A percentile compares a stretch with the other conserved stretches of the same genome.
phyloP scores from a whole-genome alignment of 1,140 invertebrate species.

The Calephelis virginiensis region DNA sequence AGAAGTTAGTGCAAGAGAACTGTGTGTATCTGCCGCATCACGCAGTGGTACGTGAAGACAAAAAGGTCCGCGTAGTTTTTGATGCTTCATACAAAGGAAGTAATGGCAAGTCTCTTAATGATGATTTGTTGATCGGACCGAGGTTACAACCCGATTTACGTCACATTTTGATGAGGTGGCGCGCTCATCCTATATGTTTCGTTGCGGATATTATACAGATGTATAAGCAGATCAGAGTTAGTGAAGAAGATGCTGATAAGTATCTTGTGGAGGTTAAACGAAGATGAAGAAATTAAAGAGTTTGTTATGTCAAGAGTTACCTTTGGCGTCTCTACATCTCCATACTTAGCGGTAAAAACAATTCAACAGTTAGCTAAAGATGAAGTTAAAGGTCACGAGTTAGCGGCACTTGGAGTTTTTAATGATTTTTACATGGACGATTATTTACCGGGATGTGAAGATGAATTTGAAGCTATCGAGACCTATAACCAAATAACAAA shows the following conservation, averaged over 20 bases:
- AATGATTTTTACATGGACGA: too few relatives aligned
- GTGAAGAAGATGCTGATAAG: slow-evolving; percentile 13
- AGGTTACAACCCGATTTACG: slow-evolving; percentile 18
- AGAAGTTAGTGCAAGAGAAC: slow-evolving; percentile 22
- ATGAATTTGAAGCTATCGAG: too few relatives aligned
- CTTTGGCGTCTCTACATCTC: too few relatives aligned
- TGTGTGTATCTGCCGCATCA: not conserved
- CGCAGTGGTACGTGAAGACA: not conserved
- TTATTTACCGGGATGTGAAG: too few relatives aligned
- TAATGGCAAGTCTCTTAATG: not conserved
- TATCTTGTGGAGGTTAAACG: too few relatives aligned
- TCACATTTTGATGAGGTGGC: slow-evolving; percentile 61
- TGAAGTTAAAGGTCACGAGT: too few relatives aligned
- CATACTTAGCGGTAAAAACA: too few relatives aligned
- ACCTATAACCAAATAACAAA: too few relatives aligned
- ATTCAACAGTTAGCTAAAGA: too few relatives aligned
- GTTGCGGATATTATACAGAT: slow-evolving; percentile 64
- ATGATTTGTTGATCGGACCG: not conserved
- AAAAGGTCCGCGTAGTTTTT: slow-evolving; percentile 47
- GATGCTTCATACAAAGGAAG: slow-evolving; percentile 43
- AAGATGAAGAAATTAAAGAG: too few relatives aligned
- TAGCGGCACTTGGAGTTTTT: too few relatives aligned
- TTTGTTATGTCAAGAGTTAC: too few relatives aligned
- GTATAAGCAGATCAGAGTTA: slow-evolving; percentile 38
- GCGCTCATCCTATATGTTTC: slow-evolving; percentile 52